Percentiles rank a stretch among this genome's conserved stretches.
Evolutionary conservation across 2,113 vertebrate genomes (phyloP).

Genomic region (Daubentonia madagascariensis): DNA sequence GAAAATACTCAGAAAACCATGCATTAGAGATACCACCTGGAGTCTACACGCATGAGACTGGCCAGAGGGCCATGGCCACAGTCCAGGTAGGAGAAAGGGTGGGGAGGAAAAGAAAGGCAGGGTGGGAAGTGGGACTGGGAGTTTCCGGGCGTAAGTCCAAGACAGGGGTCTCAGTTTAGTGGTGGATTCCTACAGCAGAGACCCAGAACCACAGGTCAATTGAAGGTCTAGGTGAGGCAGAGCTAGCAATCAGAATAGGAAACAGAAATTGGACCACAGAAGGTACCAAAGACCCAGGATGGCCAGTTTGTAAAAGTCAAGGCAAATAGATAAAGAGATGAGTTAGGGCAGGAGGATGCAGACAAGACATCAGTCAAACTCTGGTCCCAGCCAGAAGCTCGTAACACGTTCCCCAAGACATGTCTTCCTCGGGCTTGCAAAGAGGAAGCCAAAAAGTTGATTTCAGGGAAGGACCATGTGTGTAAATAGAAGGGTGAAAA

Average conservation of each 20-base stretch:
- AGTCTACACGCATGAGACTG: neutral
- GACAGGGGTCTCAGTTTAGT: neutral
- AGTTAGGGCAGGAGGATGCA: neutral
- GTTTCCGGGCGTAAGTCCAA: neutral
- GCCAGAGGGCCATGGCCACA: neutral
- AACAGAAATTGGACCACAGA: neutral
- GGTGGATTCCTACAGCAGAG: neutral
- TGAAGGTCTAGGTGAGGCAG: neutral
- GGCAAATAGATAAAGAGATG: neutral
- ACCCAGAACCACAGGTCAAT: neutral
- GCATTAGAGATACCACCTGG: neutral
- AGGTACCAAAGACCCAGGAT: neutral
- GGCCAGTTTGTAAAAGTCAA: neutral
- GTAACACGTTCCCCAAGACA: neutral
- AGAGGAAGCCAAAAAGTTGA: neutral
- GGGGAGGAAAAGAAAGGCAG: neutral
- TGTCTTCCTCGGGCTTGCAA: neutral
- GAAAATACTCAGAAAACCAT: conserved; percentile 49
- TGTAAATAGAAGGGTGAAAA: neutral
- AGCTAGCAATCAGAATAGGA: neutral
- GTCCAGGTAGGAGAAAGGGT: neutral
- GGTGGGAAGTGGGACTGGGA: neutral
- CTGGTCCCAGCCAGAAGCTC: neutral
- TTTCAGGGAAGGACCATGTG: neutral
- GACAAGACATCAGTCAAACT: neutral